Base-by-base conservation (phyloP, 2,888 invertebrate genomes). In the Aromia moschata region DNA sequence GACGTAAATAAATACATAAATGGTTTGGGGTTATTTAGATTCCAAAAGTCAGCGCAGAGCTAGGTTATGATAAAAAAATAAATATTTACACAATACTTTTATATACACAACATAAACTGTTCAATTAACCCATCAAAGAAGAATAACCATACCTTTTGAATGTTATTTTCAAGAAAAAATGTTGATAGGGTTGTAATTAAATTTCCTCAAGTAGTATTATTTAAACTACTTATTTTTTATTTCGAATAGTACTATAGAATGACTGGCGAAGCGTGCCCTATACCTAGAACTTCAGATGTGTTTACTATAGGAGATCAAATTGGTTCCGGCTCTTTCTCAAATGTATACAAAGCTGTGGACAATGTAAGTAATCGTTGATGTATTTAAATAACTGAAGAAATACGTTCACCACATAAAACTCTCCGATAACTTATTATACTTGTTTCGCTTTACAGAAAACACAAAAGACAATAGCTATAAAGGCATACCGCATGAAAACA, bases 301-400 rank as follows among this genome's bases (percentile, higher is more conserved):
- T 49, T 38, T 12, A 45, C 12, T 33, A 12, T 62, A 9, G 37
- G 37, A 18, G 51, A 56, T 20, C 38, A 52, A 12, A 54, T 62
- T 18, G 62, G 62, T 20, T 38, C 38, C 14, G 62, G 62, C 10
- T 53, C 62, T 9, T 62, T 45, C 45, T 31, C 62, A 17, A 56
- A 56, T 45, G 62, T 62, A 1, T 62, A 56, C 25, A 59, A 41
- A 30, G 58, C 62, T 25, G 4, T 41, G 16, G 30, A 37, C 14
- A 54, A 41, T 57, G 9, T 2, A 37, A 15, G n/a, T 33, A 33
- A 11, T n/a, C n/a, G 10, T n/a, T 14, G 20, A 15, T 11, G 5
- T 18, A 11, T 17, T 46, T 3, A 31, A 31, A n/a, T 12, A 12
- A 5, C n/a, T n/a, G n/a, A n/a, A n/a, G n/a, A n/a, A n/a, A n/a